These are phyloP conservation scores for Salticus scenicus DNA, from an alignment of 2,888 invertebrate genomes.

Conservation along the genomic window DNA sequence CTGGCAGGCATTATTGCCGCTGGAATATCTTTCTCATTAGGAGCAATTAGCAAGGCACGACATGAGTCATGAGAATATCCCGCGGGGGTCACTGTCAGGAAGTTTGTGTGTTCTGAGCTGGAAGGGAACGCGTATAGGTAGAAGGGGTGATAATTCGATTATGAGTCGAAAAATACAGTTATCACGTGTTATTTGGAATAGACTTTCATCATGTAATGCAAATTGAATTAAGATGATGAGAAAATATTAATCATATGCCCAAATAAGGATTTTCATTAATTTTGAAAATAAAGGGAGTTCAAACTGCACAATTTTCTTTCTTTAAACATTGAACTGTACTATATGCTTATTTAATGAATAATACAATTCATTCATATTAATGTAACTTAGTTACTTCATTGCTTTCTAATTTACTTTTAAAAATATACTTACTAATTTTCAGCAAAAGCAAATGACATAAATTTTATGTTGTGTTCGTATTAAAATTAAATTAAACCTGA, in stretches of 20 bases:
- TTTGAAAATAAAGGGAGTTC: too few relatives aligned
- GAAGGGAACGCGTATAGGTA: background rate
- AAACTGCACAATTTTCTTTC: too few relatives aligned
- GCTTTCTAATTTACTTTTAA: too few relatives aligned
- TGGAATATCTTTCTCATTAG: conserved; percentile 1
- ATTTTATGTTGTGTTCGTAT: too few relatives aligned
- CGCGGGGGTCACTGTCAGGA: background rate
- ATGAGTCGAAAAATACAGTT: background rate
- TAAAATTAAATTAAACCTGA: too few relatives aligned
- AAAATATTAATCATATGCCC: background rate
- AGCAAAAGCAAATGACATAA: too few relatives aligned
- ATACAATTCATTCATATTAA: too few relatives aligned
- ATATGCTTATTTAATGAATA: too few relatives aligned
- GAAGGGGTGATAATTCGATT: conserved; percentile 1
- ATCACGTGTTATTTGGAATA: background rate
- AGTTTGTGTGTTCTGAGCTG: background rate
- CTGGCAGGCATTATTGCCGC: background rate
- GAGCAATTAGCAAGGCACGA: background rate
- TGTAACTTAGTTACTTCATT: too few relatives aligned
- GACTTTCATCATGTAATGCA: background rate
- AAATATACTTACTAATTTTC: too few relatives aligned
- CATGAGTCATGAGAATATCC: background rate
- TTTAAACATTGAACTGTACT: too few relatives aligned
- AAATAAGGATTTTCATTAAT: too few relatives aligned
- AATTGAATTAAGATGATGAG: background rate